These are phyloP conservation scores for Lichenostomus cassidix DNA, from an alignment of 2,113 vertebrate genomes.

Conservation along the genomic window DNA sequence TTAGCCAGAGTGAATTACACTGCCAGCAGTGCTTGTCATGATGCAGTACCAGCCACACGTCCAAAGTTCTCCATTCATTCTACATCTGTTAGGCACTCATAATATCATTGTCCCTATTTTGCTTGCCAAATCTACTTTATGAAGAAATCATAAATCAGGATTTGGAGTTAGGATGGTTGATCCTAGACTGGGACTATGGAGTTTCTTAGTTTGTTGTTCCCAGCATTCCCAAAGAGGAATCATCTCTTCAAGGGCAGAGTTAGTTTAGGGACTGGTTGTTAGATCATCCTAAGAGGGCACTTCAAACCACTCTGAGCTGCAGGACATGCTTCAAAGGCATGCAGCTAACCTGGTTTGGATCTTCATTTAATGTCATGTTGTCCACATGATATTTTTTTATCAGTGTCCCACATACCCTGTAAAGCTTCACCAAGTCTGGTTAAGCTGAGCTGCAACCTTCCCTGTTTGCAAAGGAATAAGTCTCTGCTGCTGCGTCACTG, in stretches of 20 bases:
- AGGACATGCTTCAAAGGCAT: neutral
- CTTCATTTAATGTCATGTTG: neutral
- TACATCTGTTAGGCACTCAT: neutral
- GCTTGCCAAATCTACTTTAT: neutral
- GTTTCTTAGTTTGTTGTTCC: neutral
- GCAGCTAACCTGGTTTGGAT: neutral
- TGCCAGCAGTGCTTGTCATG: rapidly evolving
- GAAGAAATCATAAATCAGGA: neutral
- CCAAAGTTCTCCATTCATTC: neutral
- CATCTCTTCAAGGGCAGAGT: neutral
- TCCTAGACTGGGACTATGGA: neutral
- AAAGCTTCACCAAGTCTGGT: neutral
- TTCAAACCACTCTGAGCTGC: neutral
- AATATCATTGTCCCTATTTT: neutral
- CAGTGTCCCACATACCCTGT: neutral
- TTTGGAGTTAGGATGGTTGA: neutral
- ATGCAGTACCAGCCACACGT: neutral
- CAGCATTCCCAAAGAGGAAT: neutral
- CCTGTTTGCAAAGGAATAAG: neutral
- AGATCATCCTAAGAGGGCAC: neutral
- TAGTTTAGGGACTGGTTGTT: neutral
- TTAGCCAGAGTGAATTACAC: neutral
- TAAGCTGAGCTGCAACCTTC: neutral
- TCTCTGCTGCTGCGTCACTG: neutral
- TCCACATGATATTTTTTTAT: neutral